Evolutionary conservation across 2,888 invertebrate species (phyloP).

Genomic region (Holacanthella duospinosa): DNA sequence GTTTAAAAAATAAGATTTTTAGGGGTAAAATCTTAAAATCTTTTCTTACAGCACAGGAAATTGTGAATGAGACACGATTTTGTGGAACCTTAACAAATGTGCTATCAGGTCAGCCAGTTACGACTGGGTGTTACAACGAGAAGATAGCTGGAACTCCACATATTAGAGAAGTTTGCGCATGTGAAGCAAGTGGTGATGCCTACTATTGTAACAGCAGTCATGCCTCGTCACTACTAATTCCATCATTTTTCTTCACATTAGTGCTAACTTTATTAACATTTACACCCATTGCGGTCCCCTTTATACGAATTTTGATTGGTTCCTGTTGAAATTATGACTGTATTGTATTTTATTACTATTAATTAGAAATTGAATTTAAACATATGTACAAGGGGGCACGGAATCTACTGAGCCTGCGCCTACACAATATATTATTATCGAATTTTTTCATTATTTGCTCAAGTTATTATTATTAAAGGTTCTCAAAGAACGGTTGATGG

Average conservation of each 20-base stretch:
- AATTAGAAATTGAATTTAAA: not conserved
- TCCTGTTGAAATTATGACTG: no score
- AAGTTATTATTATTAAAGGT: no score
- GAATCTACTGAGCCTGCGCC: not conserved
- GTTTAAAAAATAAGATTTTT: not conserved
- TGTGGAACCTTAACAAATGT: constrained; percentile 17
- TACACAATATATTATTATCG: not conserved
- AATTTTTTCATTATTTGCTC: not conserved
- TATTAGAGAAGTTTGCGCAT: constrained; percentile 18
- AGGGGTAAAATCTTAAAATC: not conserved
- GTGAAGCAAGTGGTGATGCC: not conserved
- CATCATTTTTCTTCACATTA: no score
- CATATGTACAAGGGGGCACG: not conserved
- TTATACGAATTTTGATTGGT: no score
- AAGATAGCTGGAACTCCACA: constrained; percentile 5
- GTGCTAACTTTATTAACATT: no score
- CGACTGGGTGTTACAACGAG: constrained; percentile 17
- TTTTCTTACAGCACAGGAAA: not conserved
- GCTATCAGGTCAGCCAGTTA: not conserved
- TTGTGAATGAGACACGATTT: constrained; percentile 20
- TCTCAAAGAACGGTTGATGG: no score
- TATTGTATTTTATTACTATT: not conserved
- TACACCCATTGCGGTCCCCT: no score
- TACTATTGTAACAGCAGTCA: not conserved
- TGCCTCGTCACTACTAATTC: no score